Percentiles rank a stretch among this genome's conserved stretches.
These are phyloP conservation scores for Rhagonycha lutea DNA, from an alignment of 2,888 invertebrate species.

Conservation along the genomic window DNA sequence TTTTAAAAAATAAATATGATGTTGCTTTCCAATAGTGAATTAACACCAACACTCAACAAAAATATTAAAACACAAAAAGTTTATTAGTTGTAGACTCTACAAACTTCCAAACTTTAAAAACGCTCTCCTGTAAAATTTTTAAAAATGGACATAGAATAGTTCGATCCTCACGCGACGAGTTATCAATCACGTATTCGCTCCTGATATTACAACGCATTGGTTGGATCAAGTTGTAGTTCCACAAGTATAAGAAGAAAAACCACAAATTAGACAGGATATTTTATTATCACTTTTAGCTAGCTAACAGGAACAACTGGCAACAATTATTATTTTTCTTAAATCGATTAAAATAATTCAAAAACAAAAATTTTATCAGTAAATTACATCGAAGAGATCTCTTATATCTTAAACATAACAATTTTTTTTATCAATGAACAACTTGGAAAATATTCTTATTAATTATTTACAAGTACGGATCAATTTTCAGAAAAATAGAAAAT, in stretches of 20 bases:
- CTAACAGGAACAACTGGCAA: constrained; percentile 26
- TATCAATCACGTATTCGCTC: neutral
- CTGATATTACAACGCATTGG: neutral
- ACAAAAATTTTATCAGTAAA: constrained; percentile 3
- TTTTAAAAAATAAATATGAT: no score
- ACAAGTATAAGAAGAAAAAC: neutral
- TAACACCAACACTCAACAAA: no score
- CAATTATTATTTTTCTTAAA: constrained; percentile 15
- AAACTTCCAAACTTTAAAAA: no score
- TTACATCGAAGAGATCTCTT: constrained; percentile 21
- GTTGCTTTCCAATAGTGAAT: no score
- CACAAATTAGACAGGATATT: neutral
- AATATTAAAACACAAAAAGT: no score
- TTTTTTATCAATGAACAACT: constrained; percentile 8
- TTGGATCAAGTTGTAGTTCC: neutral
- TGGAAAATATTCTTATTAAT: constrained; percentile 18
- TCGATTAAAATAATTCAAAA: constrained; percentile 16
- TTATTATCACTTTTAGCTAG: constrained; percentile 22
- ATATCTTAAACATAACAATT: constrained; percentile 19
- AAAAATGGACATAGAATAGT: no score
- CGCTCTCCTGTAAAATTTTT: no score
- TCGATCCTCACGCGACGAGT: no score
- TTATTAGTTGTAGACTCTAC: no score
- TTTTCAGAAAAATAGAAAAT: constrained; percentile 22
- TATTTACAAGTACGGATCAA: constrained; percentile 16